These are phyloP conservation scores for Gavialis gangeticus DNA, from an alignment of 2,113 vertebrate species.

Conservation along the genomic window DNA sequence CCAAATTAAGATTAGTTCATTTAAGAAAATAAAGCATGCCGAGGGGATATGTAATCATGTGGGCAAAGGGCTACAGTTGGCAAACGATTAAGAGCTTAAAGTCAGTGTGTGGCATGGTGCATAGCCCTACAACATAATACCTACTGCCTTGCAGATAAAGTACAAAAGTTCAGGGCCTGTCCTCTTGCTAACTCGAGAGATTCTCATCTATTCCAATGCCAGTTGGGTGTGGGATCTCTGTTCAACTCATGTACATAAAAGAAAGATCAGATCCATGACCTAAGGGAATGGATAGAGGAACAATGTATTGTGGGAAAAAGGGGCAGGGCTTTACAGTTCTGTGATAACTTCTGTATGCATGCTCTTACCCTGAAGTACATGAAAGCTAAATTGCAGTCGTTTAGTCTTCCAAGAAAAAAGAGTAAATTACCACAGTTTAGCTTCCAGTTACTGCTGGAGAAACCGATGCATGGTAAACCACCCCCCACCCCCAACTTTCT, in stretches of 20 bases:
- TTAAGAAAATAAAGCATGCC: slow-evolving; percentile 9
- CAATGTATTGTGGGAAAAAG: too few relatives aligned
- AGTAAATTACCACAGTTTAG: too few relatives aligned
- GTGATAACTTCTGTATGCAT: too few relatives aligned
- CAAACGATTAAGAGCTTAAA: slow-evolving; percentile 4
- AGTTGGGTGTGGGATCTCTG: neutral
- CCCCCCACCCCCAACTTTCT: too few relatives aligned
- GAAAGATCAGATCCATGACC: neutral
- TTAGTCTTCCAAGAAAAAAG: too few relatives aligned
- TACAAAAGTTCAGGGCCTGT: neutral
- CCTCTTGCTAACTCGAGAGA: neutral
- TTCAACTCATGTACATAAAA: neutral
- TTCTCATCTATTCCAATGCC: neutral
- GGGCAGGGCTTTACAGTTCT: too few relatives aligned
- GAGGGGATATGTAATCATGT: neutral
- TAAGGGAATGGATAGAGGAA: too few relatives aligned
- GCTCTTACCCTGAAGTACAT: too few relatives aligned
- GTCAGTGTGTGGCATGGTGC: neutral
- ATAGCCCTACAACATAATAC: neutral
- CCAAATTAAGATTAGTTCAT: neutral
- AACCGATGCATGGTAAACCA: too few relatives aligned
- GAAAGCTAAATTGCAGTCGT: too few relatives aligned
- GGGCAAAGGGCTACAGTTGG: neutral
- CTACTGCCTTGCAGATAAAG: neutral
- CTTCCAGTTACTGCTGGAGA: too few relatives aligned